These are phyloP conservation scores for Cydia pomonella DNA, from an alignment of 1,140 invertebrate genomes.

Conservation along the genomic window DNA sequence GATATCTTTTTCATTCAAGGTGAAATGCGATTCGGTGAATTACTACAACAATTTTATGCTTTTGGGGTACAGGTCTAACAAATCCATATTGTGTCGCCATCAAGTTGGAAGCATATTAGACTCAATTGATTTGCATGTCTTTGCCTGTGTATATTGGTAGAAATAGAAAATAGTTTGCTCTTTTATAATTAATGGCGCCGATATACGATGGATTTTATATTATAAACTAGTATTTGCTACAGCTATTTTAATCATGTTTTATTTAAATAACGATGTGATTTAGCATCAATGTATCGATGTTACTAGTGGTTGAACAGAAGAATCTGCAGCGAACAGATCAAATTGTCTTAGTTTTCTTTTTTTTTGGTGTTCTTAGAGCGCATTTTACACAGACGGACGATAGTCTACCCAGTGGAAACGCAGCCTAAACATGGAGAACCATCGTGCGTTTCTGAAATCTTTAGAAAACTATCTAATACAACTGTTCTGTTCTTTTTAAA, in stretches of 20 bases:
- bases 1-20: too few relatives aligned
- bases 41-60: too few relatives aligned
- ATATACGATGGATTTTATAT: slow-evolving; percentile 1
- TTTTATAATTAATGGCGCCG: not conserved
- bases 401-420: too few relatives aligned
- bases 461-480: too few relatives aligned
- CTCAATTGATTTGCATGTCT: not conserved
- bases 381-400: too few relatives aligned
- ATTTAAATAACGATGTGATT: not conserved
- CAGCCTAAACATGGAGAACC: too few relatives aligned
- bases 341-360: not conserved
- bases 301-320: not conserved
- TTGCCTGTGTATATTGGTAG: not conserved
- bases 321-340: not conserved
- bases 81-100: too few relatives aligned
- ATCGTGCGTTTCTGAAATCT: too few relatives aligned
- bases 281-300: slow-evolving; percentile 4
- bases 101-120: not conserved
- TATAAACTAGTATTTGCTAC: not conserved
- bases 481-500: too few relatives aligned
- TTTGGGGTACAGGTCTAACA: too few relatives aligned
- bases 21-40: too few relatives aligned
- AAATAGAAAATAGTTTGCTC: not conserved
- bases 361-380: not conserved
- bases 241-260: slow-evolving; percentile 12